Percentiles rank a stretch among this genome's conserved stretches.
phyloP scores from a whole-genome alignment of 2,888 invertebrate genomes.

The Leucoma salicis region DNA sequence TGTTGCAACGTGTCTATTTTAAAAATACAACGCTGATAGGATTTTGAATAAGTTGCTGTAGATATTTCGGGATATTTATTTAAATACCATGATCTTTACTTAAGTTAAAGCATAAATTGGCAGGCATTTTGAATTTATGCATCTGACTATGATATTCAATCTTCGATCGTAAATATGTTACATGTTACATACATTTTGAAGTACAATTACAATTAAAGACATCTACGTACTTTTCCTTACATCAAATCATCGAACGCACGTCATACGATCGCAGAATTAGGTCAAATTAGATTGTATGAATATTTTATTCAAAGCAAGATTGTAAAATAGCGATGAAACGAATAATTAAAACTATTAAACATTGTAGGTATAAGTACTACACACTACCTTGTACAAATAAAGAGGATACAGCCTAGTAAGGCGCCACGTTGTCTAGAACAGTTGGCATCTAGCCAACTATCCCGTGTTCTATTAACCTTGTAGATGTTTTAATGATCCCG shows the following conservation, averaged over 20 bases:
- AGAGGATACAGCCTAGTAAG: conserved; percentile 36
- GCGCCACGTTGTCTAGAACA: conserved; percentile 54
- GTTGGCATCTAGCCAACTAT: conserved; percentile 49
- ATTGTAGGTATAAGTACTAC: background rate
- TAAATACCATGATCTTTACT: background rate
- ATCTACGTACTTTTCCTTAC: conserved; percentile 18
- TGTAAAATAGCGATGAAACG: conserved; percentile 1
- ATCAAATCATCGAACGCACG: conserved; percentile 28
- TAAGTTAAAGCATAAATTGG: background rate
- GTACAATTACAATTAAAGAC: background rate
- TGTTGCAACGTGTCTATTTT: conserved; percentile 31
- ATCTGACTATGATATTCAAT: too few relatives aligned
- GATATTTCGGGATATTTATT: conserved; percentile 4
- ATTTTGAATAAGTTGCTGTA: background rate
- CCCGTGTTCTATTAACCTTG: conserved; percentile 40
- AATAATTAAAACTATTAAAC: too few relatives aligned
- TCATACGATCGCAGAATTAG: conserved; percentile 22
- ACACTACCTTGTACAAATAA: conserved; percentile 10
- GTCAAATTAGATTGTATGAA: conserved; percentile 22
- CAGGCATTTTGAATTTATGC: background rate
- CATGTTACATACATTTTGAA: too few relatives aligned
- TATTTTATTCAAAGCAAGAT: conserved; percentile 8
- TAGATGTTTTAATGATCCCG: conserved; percentile 16
- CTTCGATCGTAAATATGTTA: too few relatives aligned
- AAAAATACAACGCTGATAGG: conserved; percentile 16